Base-by-base conservation (phyloP, 2,113 vertebrate species). In the Platysternon megacephalum region DNA sequence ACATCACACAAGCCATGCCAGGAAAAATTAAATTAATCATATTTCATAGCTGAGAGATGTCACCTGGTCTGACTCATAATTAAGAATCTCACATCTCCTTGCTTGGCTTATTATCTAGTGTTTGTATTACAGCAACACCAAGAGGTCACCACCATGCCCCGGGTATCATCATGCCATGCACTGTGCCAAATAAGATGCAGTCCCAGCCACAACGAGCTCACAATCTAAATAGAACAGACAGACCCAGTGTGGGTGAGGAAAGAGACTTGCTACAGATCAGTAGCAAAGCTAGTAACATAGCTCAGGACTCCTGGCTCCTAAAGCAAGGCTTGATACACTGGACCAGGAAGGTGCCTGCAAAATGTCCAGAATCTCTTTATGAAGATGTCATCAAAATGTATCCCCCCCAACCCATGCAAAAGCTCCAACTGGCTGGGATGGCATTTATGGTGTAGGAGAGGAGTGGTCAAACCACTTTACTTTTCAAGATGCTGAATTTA, bases 1-100 rank as follows among this genome's bases (percentile, higher is more conserved):
- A 82, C 85, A 87, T 78, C 58, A 72, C 56, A 61, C 82, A 82
- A 96, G 79, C 90, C 81, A 94, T 53, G 56, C 76, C 79, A 94
- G 65, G 78, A 84, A 83, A 96, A 79, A 85, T 17, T 82, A 84
- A 95, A 90, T 97, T 91, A 95, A 96, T 97, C 90, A 93, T 42
- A 39, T 10, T 88, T 93, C 0, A 0, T 85, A n/a, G 68, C 51
- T 91, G 52, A 89, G 58, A 81, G 84, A 91, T 89, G 79, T 87
- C 82, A 82, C 35, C 95, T 96, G 46, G 9, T 78, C 95, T 93
- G 88, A 85, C 93, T 95, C 92, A 68, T 84, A 96, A 96, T 96
- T 92, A 94, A 94, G 48, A 93, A 84, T 68, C 91, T 93, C 88
- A 91, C n/a, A 94, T 93, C 92, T 81, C 0, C 0, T 84, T 95